phyloP scores from a whole-genome alignment of 2,797 vertebrate genomes.

The Sebastiscus tertius region DNA sequence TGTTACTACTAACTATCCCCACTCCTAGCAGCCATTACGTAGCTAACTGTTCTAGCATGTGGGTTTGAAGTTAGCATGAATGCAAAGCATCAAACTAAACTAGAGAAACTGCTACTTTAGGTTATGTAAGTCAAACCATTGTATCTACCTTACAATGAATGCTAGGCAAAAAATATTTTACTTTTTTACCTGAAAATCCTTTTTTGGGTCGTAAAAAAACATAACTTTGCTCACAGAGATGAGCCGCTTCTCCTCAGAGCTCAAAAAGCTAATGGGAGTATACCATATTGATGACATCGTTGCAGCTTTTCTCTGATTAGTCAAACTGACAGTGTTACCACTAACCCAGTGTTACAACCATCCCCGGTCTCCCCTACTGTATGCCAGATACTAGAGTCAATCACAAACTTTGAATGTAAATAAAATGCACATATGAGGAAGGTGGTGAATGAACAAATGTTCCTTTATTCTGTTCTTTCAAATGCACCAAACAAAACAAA shows the following conservation, averaged over 20 bases:
- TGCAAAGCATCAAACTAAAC: too few relatives aligned
- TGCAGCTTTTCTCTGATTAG: not conserved
- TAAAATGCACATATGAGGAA: not conserved
- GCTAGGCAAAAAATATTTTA: too few relatives aligned
- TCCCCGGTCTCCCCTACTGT: not conserved
- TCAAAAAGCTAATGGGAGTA: too few relatives aligned
- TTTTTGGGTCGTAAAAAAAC: too few relatives aligned
- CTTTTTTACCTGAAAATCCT: too few relatives aligned
- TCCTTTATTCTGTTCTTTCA: not conserved
- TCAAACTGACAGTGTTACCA: not conserved
- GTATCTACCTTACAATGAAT: too few relatives aligned
- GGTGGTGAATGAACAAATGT: not conserved
- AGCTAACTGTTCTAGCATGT: not conserved
- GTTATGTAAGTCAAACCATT: too few relatives aligned
- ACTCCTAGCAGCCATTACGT: too few relatives aligned
- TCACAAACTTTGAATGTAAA: not conserved
- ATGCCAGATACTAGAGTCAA: not conserved
- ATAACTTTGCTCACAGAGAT: too few relatives aligned
- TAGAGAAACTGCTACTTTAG: too few relatives aligned
- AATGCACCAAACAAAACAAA: conserved; percentile 19
- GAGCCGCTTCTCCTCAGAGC: too few relatives aligned
- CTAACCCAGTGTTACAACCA: not conserved
- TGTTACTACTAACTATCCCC: not conserved
- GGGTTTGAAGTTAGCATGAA: not conserved
- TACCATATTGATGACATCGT: not conserved